Evolutionary conservation across 35 echinoderm and acorn worm species (phyloP).

Genomic region (Anneissia japonica): DNA sequence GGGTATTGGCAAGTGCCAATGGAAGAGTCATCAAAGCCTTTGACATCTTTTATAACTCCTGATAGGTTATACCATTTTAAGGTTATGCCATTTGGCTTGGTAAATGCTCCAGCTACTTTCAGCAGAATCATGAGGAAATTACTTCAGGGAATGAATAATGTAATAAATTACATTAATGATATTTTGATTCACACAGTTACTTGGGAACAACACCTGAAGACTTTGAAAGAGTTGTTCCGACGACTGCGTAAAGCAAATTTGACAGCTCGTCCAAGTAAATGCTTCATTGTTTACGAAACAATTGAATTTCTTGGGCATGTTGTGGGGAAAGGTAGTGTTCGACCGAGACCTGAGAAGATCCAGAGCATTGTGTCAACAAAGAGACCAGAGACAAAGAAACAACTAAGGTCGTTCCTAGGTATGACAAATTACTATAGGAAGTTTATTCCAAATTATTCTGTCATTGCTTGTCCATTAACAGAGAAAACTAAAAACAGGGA

Average conservation of each 20-base stretch:
- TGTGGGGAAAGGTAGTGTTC: not conserved
- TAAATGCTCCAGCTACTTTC: not conserved
- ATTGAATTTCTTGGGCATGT: not conserved
- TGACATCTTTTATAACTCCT: constrained; percentile 13
- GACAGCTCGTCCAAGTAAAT: constrained; percentile 6
- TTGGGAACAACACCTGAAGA: not conserved
- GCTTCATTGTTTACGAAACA: not conserved
- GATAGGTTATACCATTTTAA: constrained; percentile 27
- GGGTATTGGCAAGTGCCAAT: constrained; percentile 4
- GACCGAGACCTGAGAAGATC: not conserved
- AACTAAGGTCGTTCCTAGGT: constrained; percentile 5
- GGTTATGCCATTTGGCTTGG: constrained; percentile 47
- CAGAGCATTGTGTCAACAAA: not conserved
- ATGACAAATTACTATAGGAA: constrained; percentile 13
- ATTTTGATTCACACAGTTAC: constrained; percentile 5
- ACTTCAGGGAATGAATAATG: not conserved
- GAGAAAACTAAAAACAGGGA: constrained; percentile 2
- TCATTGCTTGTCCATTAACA: constrained; percentile 10
- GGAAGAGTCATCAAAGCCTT: not conserved
- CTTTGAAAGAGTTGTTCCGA: not conserved
- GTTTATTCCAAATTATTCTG: constrained; percentile 21
- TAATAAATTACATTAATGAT: constrained; percentile 21
- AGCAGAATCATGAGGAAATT: constrained; percentile 5
- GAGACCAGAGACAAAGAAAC: constrained; percentile 1
- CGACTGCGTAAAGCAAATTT: not conserved